Evolutionary conservation across 2,888 invertebrate genomes (phyloP), one percentile per base, ranked within the genome.

Genomic region (Phengaris alcon): DNA sequence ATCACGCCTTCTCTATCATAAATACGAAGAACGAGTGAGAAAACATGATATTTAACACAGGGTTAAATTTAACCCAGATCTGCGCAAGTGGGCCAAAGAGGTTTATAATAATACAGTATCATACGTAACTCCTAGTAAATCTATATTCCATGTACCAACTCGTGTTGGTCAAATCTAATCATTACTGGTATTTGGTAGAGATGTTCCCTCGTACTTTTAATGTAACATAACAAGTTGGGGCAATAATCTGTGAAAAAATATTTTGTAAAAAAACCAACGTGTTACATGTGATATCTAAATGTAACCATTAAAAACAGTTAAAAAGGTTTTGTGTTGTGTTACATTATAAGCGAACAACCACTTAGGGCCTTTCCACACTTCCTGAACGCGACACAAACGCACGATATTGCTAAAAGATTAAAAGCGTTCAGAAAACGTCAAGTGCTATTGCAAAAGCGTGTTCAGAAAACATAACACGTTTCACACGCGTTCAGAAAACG

Each of bases 331-430:
- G 35, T 22, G 35, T 12, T 35, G 12, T 35, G 10, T 64, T 64
- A 64, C 64, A 64, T 64, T 35, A 35, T 35, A 64, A 64, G 64
- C 64, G 35, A 64, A 35, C 6, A 64, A 35, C 52, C 52, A 64
- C 35, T 10, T 6, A 10, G n/a, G n/a, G 10, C 15, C 57, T 22
- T 64, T 35, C 22, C 12, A 10, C 64, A 22, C 12, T 35, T 64
- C 12, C 64, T 22, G 64, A 64, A 64, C 64, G 35, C 64, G 15
- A 35, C 6, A 12, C 4, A 15, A 35, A 64, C 10, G 12, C 8
- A 52, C 12, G 52, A 8, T 0, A 10, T 52, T 52, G 52, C 52
- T 0, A 52, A 52, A 10, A 10, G 7, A 3, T 52, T 48, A 6
- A 48, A 54, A 13, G n/a, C n/a, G 55, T 55, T n/a, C n/a, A 55